Percentiles rank a stretch among this genome's conserved stretches.
These are phyloP conservation scores for Picathartes gymnocephalus DNA, from an alignment of 2,113 vertebrate species.

Conservation along the genomic window DNA sequence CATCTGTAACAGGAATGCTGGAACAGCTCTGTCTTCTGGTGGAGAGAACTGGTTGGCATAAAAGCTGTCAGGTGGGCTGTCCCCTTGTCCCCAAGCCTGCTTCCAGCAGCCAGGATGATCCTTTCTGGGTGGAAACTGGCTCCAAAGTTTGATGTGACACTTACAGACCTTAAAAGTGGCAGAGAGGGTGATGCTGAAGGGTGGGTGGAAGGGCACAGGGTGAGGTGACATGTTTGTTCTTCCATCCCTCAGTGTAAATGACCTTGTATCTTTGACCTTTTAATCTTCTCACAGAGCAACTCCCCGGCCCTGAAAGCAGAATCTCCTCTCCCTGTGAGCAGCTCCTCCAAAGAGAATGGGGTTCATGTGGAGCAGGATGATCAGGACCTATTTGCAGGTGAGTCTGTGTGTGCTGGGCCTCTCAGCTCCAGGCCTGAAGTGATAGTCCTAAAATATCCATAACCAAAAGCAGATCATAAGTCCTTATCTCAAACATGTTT, in stretches of 20 bases:
- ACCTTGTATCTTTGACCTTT: neutral
- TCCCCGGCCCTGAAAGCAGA: constrained; percentile 23
- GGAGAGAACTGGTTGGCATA: neutral
- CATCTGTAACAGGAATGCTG: accelerated
- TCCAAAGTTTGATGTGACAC: neutral
- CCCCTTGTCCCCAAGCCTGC: neutral
- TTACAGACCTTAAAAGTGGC: neutral
- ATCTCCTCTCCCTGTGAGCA: constrained; percentile 43
- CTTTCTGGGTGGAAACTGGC: neutral
- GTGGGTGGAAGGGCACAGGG: neutral
- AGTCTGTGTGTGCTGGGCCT: neutral
- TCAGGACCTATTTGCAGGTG: constrained; percentile 89
- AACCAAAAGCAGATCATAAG: neutral
- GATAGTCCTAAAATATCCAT: neutral
- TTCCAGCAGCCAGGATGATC: neutral
- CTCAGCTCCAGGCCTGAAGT: neutral
- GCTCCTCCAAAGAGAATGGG: constrained; percentile 82
- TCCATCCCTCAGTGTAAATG: neutral
- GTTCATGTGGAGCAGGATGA: constrained; percentile 83
- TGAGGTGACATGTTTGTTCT: neutral
- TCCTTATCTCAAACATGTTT: neutral
- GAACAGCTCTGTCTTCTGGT: neutral
- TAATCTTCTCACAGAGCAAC: constrained; percentile 54
- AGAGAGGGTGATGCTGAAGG: neutral
- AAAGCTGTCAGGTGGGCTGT: neutral